Base-by-base conservation (phyloP, 2,888 invertebrate genomes). In the Metallyticus violacea region DNA sequence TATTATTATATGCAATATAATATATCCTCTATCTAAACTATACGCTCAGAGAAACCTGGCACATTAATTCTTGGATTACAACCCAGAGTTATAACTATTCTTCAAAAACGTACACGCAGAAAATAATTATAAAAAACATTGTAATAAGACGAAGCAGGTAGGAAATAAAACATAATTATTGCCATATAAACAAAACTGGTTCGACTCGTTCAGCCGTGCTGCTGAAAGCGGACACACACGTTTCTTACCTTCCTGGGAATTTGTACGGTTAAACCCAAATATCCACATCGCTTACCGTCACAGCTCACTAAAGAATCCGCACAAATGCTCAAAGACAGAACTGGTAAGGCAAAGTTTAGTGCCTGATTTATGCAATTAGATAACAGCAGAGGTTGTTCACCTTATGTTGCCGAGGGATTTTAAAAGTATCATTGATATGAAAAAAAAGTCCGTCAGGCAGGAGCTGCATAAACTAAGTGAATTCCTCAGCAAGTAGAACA, bases 1-100 rank as follows among this genome's bases (percentile, higher is more conserved):
- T 81, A 81, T 81, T 81, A 85, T 85, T 81, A 80, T 62, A 83
- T 86, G 82, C 83, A 83, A 83, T 82, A 86, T 82, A 83, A 86
- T 86, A 81, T 86, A 81, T 77, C 62, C n/a, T 77, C 77, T 40
- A 81, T 85, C 76, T 86, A 86, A 86, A 83, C 27, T 80, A 81
- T 80, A 81, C 79, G 81, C 26, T 85, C n/a, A 27, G 26, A 26
- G 78, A 79, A 85, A 79, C 85, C n/a, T 40, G 85, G 26, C 79
- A n/a, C 28, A 86, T 77, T 86, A 82, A 81, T 82, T 86, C 81
- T 81, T 81, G 83, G 83, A 77, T 77, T 83, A 77, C 28, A 83
- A 26, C 76, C 62, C 9, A 9, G 40, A 62, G 40, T 62, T 62
- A 62, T 62, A 83, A 28, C 28, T 28, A 77, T n/a, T 77, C 26